These are phyloP conservation scores for Cheilinus undulatus DNA, from an alignment of 2,113 vertebrate species.

Conservation along the genomic window DNA sequence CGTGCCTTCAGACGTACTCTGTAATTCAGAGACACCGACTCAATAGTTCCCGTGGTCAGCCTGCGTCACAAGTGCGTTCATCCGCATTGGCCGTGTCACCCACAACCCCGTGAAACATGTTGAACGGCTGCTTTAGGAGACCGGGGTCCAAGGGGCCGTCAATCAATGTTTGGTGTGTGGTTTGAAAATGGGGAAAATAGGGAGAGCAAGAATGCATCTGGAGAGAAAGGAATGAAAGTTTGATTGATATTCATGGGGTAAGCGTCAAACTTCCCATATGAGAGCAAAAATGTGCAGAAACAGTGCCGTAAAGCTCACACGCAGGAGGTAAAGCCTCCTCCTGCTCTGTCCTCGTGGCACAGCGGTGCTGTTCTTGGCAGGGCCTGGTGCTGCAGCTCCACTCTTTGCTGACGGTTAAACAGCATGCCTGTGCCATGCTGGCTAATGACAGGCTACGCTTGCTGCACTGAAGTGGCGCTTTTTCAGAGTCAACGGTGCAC, in stretches of 20 bases:
- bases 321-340: constrained; percentile 31
- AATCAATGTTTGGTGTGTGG: constrained; percentile 72
- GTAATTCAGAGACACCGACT: constrained; percentile 75
- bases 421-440: constrained; percentile 76
- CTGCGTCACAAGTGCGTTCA: constrained; percentile 79
- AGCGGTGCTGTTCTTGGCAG: constrained; percentile 71
- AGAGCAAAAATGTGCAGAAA: constrained; percentile 40
- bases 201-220: constrained; percentile 15
- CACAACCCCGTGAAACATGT: constrained; percentile 73
- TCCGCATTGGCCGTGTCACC: constrained; percentile 66
- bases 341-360: constrained; percentile 62
- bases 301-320: constrained; percentile 5
- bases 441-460: constrained; percentile 78
- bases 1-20: constrained; percentile 64
- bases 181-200: constrained; percentile 50
- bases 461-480: constrained; percentile 74
- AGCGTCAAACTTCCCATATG: constrained; percentile 49
- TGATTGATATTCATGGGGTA: constrained; percentile 35
- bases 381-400: constrained; percentile 38
- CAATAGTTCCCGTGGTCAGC: constrained; percentile 66
- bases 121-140: constrained; percentile 43
- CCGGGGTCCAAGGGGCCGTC: constrained; percentile 61
- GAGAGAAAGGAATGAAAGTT: constrained; percentile 44
- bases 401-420: constrained; percentile 74
- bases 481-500: constrained; percentile 65